Evolutionary conservation across 1,140 invertebrate species (phyloP).

Genomic region (Chelonus insularis): DNA sequence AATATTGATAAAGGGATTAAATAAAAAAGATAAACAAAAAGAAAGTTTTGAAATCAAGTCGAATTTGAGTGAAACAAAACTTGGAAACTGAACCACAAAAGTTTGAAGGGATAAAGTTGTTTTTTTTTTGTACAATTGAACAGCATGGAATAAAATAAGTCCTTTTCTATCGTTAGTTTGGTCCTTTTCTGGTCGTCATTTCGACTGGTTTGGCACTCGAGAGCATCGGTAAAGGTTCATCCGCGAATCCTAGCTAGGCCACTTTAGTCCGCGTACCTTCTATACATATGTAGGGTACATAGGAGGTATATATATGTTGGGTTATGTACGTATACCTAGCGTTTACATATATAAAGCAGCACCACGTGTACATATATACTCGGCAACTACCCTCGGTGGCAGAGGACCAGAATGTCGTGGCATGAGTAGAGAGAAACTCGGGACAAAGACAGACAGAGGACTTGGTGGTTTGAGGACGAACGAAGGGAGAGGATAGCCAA

Average conservation of each 20-base stretch:
- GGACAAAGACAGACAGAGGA: conserved; percentile 37
- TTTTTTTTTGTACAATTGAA: too few relatives aligned
- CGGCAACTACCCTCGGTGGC: neutral
- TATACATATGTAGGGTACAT: neutral
- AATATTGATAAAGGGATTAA: too few relatives aligned
- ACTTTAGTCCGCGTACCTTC: conserved; percentile 30
- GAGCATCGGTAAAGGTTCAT: conserved; percentile 13
- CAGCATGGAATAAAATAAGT: neutral
- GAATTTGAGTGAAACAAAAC: too few relatives aligned
- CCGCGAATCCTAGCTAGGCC: conserved; percentile 32
- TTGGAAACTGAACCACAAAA: too few relatives aligned
- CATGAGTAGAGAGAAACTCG: conserved; percentile 23
- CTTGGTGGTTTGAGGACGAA: conserved; percentile 31
- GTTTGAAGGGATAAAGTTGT: too few relatives aligned
- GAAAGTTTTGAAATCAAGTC: too few relatives aligned
- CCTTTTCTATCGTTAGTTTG: neutral
- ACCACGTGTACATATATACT: neutral
- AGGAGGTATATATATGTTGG: conserved; percentile 15
- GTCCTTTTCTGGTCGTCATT: neutral
- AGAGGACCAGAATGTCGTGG: conserved; percentile 20
- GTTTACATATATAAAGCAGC: neutral
- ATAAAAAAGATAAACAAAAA: too few relatives aligned
- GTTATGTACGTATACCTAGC: neutral
- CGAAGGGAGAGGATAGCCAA: conserved; percentile 36
- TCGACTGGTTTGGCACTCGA: conserved; percentile 9